Evolutionary conservation across 1,140 invertebrate species (phyloP).

Genomic region (Anthonomus grandis): DNA sequence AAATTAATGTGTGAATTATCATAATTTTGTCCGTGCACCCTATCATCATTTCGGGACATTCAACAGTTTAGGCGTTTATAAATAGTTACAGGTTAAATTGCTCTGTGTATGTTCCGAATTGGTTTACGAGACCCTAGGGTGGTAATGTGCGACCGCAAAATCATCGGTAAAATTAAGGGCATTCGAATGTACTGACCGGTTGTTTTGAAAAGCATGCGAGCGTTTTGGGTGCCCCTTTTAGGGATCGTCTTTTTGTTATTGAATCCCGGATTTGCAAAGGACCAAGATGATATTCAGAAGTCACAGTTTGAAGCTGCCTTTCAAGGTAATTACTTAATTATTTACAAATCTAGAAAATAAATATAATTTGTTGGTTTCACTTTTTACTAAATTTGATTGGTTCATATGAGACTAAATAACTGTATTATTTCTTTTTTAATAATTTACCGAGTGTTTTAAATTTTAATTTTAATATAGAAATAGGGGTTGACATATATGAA

Average conservation of each 20-base stretch:
- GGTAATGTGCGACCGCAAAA: constrained; percentile 32
- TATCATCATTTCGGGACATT: too few relatives aligned
- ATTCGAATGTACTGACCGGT: constrained; percentile 28
- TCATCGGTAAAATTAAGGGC: constrained; percentile 18
- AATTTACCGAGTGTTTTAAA: too few relatives aligned
- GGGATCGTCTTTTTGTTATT: constrained; percentile 25
- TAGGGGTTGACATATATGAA: too few relatives aligned
- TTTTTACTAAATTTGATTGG: too few relatives aligned
- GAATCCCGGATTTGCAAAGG: constrained; percentile 21
- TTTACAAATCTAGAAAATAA: not conserved
- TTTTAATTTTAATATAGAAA: too few relatives aligned
- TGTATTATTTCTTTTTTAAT: too few relatives aligned
- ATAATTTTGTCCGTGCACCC: too few relatives aligned
- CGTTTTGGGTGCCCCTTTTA: constrained; percentile 26
- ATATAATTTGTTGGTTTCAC: too few relatives aligned
- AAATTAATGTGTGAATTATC: too few relatives aligned
- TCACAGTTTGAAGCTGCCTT: constrained; percentile 41
- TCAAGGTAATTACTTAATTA: constrained; percentile 37
- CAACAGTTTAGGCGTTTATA: constrained; percentile 40
- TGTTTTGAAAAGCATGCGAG: constrained; percentile 30
- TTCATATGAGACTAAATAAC: too few relatives aligned
- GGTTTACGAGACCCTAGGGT: constrained; percentile 37
- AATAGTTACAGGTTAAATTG: constrained; percentile 39
- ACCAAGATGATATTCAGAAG: constrained; percentile 31
- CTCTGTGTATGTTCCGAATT: constrained; percentile 34